phyloP scores from a whole-genome alignment of 2,113 vertebrate species.

The Dipodomys ordii region DNA sequence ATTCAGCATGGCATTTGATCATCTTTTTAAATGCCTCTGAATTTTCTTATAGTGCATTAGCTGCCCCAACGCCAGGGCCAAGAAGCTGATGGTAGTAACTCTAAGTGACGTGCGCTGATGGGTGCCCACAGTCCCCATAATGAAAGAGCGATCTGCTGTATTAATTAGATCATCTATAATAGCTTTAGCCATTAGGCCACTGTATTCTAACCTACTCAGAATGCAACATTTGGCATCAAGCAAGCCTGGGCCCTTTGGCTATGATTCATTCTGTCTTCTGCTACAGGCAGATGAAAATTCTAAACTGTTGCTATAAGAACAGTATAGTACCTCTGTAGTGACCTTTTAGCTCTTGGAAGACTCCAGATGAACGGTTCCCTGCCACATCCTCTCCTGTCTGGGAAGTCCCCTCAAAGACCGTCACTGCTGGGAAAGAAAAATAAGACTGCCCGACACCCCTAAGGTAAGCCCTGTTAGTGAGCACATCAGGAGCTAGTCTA shows the following conservation, averaged over 20 bases:
- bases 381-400: not conserved
- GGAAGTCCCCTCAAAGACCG: not conserved
- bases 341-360: not conserved
- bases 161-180: constrained; percentile 67
- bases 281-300: not conserved
- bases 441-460: not conserved
- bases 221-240: rapidly evolving
- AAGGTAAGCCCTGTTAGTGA: not conserved
- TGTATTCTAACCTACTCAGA: constrained; percentile 22
- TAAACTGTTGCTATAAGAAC: not conserved
- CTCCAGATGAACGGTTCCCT: not conserved
- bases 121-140: constrained; percentile 59
- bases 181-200: constrained; percentile 15
- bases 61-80: constrained; percentile 48
- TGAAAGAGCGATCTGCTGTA: constrained; percentile 70
- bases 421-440: not conserved
- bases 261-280: not conserved
- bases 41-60: constrained; percentile 66
- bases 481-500: not conserved
- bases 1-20: constrained; percentile 48
- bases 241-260: not conserved
- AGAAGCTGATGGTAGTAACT: constrained; percentile 60
- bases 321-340: not conserved
- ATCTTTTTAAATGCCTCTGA: constrained; percentile 74
- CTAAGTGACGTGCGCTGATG: not conserved